Evolutionary conservation across 1,140 invertebrate species (phyloP).

Genomic region (Octopus sinensis): DNA sequence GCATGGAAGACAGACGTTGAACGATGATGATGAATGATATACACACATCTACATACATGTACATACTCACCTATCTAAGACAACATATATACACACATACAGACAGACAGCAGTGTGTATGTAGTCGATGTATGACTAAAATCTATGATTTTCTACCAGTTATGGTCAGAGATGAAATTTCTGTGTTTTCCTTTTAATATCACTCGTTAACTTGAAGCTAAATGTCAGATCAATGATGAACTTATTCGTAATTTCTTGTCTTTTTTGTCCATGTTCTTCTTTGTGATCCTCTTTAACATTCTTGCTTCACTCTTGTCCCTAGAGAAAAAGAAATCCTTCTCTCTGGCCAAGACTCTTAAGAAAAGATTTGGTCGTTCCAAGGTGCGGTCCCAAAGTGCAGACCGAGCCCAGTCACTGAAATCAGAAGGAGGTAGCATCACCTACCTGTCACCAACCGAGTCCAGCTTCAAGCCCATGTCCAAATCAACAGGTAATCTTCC

Average conservation of each 20-base stretch:
- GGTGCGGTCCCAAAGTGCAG: slow-evolving; percentile 44
- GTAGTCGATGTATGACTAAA: too few species aligned
- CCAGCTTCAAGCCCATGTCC: slow-evolving; percentile 33
- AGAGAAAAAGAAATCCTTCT: slow-evolving; percentile 45
- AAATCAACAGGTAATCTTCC: slow-evolving; percentile 23
- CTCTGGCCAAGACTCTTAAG: slow-evolving; percentile 35
- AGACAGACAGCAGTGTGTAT: too few species aligned
- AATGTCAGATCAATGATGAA: neutral
- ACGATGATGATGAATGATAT: too few species aligned
- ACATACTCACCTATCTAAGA: too few species aligned
- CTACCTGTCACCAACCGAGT: slow-evolving; percentile 39
- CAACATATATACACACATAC: too few species aligned
- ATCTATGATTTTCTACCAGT: too few species aligned
- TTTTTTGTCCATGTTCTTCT: neutral
- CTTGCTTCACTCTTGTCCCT: slow-evolving; percentile 20
- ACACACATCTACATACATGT: too few species aligned
- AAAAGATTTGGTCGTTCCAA: slow-evolving; percentile 45
- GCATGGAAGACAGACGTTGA: too few species aligned
- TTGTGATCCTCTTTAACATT: neutral
- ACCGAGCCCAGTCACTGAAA: slow-evolving; percentile 33
- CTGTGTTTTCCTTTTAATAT: too few species aligned
- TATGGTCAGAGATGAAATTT: too few species aligned
- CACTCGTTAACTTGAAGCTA: neutral
- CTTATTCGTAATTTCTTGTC: neutral
- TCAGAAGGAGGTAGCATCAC: slow-evolving; percentile 34